Percentiles rank a stretch among this genome's conserved stretches.
Evolutionary conservation across 2,113 vertebrate genomes (phyloP).

Genomic region (Corythornis cristatus): DNA sequence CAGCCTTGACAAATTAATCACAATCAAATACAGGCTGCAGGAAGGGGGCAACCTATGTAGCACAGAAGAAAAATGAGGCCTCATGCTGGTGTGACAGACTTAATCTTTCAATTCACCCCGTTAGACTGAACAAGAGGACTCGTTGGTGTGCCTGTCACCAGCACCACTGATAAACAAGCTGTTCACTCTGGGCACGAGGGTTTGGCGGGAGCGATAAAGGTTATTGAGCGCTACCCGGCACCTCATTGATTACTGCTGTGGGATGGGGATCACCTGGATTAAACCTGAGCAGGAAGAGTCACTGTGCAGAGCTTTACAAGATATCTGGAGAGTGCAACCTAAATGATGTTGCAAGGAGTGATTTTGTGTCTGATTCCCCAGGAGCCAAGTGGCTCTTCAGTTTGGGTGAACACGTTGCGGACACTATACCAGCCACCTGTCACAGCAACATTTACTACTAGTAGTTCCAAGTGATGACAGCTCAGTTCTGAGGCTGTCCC

Average conservation of each 20-base stretch:
- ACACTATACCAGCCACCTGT: background rate
- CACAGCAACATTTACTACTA: background rate
- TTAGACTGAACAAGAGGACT: constrained; percentile 82
- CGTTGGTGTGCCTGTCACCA: constrained; percentile 78
- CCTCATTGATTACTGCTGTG: constrained; percentile 72
- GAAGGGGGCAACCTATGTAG: constrained; percentile 68
- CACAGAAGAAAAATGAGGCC: constrained; percentile 93
- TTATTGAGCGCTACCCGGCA: constrained; percentile 74
- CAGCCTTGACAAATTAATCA: constrained; percentile 89
- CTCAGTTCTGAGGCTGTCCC: background rate
- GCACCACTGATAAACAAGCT: constrained; percentile 87
- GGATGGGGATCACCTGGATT: constrained; percentile 70
- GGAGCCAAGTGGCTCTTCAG: background rate
- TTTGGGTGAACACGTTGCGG: background rate
- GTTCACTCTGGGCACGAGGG: constrained; percentile 43
- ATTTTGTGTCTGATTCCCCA: constrained; percentile 15
- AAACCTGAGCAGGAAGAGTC: constrained; percentile 69
- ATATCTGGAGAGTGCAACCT: constrained; percentile 49
- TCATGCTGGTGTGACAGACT: constrained; percentile 84
- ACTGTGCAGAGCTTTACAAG: constrained; percentile 66
- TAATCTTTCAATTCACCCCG: constrained; percentile 88
- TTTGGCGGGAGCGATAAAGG: constrained; percentile 74
- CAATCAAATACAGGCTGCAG: constrained; percentile 75
- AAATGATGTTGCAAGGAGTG: constrained; percentile 12
- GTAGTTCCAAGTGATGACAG: background rate